Evolutionary conservation across 2,113 vertebrate genomes (phyloP).

Genomic region (Corythoichthys intestinalis): DNA sequence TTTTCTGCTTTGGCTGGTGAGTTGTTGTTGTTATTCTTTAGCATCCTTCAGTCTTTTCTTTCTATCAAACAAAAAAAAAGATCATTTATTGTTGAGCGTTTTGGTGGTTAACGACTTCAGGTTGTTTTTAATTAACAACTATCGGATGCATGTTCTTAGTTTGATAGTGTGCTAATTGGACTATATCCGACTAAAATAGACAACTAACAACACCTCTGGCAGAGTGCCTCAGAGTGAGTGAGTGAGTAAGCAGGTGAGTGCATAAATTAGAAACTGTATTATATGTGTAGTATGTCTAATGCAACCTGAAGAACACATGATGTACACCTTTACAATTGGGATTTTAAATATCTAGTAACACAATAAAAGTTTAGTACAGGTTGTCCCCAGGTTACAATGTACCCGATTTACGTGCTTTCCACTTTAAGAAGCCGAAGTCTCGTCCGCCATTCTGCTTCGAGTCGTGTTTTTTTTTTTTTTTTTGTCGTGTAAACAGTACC

Average conservation of each 20-base stretch:
- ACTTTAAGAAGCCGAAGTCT: too few relatives aligned
- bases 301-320: not conserved
- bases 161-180: constrained; percentile 24
- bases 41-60: constrained; percentile 8
- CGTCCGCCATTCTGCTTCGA: too few relatives aligned
- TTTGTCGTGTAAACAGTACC: too few relatives aligned
- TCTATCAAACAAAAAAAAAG: not conserved
- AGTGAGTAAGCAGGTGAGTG: not conserved
- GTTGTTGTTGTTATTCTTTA: constrained; percentile 52
- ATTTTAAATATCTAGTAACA: too few relatives aligned
- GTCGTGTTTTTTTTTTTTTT: too few relatives aligned
- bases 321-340: too few relatives aligned
- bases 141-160: not conserved
- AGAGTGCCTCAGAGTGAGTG: constrained; percentile 20
- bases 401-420: too few relatives aligned
- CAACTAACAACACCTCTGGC: constrained; percentile 34
- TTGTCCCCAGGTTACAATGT: too few relatives aligned
- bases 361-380: too few relatives aligned
- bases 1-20: constrained; percentile 99
- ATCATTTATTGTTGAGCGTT: not conserved
- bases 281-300: not conserved
- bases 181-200: constrained; percentile 44
- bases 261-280: not conserved
- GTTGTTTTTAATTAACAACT: not conserved
- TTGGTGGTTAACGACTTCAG: not conserved